Evolutionary conservation across 2,797 vertebrate species (phyloP).

Genomic region (Catostomus latipinnis): DNA sequence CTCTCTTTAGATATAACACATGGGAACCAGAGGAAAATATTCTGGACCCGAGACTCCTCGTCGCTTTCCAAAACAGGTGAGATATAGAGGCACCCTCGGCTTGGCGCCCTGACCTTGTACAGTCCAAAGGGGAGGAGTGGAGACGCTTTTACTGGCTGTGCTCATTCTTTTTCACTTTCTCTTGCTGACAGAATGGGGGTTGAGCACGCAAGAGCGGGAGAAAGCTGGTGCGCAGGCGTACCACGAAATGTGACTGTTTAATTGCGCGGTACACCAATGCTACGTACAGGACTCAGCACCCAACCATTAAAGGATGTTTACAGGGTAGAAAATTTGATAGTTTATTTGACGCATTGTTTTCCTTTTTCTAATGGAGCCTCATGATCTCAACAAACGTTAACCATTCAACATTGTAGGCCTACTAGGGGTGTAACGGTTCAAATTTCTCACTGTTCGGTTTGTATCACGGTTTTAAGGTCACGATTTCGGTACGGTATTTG

Average conservation of each 20-base stretch:
- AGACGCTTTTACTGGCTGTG: slow-evolving; percentile 5
- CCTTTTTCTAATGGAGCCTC: not conserved
- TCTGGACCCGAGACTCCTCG: slow-evolving; percentile 90
- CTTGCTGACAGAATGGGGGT: slow-evolving; percentile 29
- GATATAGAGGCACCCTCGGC: slow-evolving; percentile 49
- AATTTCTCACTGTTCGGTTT: too few species aligned
- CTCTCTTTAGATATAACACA: slow-evolving; percentile 88
- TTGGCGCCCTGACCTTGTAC: slow-evolving; percentile 45
- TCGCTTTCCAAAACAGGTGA: slow-evolving; percentile 92
- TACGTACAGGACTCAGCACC: not conserved
- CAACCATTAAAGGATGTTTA: slow-evolving; percentile 9
- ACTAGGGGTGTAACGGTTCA: too few species aligned
- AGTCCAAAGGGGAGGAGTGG: slow-evolving; percentile 32
- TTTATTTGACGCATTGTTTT: not conserved
- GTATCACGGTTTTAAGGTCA: too few species aligned
- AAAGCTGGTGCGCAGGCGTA: slow-evolving; percentile 30
- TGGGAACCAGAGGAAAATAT: slow-evolving; percentile 72
- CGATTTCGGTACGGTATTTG: too few species aligned
- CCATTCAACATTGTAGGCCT: not conserved
- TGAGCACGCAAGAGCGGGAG: slow-evolving; percentile 9
- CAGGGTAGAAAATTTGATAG: not conserved
- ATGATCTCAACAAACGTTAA: not conserved
- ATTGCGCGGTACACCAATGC: slow-evolving; percentile 13
- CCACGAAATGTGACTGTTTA: slow-evolving; percentile 12
- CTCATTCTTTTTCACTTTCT: slow-evolving; percentile 30